Base-by-base conservation (phyloP, 2,888 invertebrate species). In the Deilephila elpenor region DNA sequence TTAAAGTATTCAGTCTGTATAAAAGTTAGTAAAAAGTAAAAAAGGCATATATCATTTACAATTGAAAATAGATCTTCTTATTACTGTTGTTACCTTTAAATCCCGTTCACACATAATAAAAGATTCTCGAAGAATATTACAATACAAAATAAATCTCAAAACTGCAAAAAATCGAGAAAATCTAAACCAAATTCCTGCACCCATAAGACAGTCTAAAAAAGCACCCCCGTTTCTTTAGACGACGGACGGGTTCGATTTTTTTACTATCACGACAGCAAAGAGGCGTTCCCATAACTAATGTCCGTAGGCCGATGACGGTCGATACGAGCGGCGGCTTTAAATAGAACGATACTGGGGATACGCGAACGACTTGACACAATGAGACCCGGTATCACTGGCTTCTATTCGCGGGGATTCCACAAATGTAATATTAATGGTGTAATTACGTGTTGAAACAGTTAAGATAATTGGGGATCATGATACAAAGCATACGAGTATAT, bases 251-350 rank as follows among this genome's bases (percentile, higher is more conserved):
- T 8, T 70, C 72, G 71, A 73, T 74, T 74, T 88, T 88, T 87
- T 87, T 86, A 83, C 77, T 71, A 75, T 62, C 34, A 60, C 77
- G 78, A 88, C 88, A 85, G 74, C 78, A 79, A 86, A 88, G 74
- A 81, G 87, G 88, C 88, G 88, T 80, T 79, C 67, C 70, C 32
- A 32, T 70, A 51, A 19, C 60, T 75, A 71, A 74, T 73, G 74
- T 70, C 70, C 71, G 71, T 61, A 59, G 44, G 59, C 71, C 75
- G 76, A 71, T 72, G 71, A 74, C 72, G 75, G 78, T 80, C 78
- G 75, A 80, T 78, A 71, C 20, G 70, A 34, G 19, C 29, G 20
- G 34, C 19, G 14, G 29, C 60, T 73, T 61, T 51, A 73, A 61
- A 73, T 73, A 70, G 70, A 70, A 51, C 44, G 53, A 59, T 17